Base-by-base conservation (phyloP, 2,797 vertebrate species). In the Gadopsis marmoratus region DNA sequence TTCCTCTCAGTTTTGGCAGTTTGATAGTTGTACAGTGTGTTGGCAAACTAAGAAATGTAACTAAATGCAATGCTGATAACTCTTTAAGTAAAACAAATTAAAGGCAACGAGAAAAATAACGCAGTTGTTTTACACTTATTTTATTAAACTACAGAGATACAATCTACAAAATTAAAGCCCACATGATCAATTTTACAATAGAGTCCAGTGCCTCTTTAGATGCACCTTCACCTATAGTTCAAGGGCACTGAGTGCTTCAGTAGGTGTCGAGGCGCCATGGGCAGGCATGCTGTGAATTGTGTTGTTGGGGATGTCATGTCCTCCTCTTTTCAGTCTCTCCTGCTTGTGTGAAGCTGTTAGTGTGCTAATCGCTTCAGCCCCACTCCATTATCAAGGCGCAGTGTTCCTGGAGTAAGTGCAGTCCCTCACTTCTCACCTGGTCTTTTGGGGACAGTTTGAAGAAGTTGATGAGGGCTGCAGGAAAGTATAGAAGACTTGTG, bases 321-420 rank as follows among this genome's bases (percentile, higher is more conserved):
- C 83, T 85, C 71, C 39, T 67, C 55, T 51, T 79, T 75, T 86
- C 74, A 72, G 61, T 72, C 69, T 71, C 62, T 70, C 85, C 75
- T 67, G 16, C 81, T 73, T 65, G 66, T 74, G 85, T 85, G 87
- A 93, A 84, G 87, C 92, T 93, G 93, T 92, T 94, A 92, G 88
- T 84, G 86, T 82, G 91, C 90, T 94, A 94, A 95, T 94, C 89
- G 84, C 84, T 90, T 90, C 69, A 80, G 82, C 79, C 48, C 66
- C 77, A 82, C 88, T 94, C 93, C 84, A 94, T 94, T 93, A 94
- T 89, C 88, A 89, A 89, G 89, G 91, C 88, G 87, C 86, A 33
- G 82, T 66, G 83, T 55, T 83, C 76, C 88, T 65, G 63, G 77
- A 82, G 91, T 89, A 78, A 71, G 71, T 47, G 64, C 78, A 69